Percentiles rank a stretch among this genome's conserved stretches.
Evolutionary conservation across 1,140 invertebrate species (phyloP).

Genomic region (Aphidius gifuensis): DNA sequence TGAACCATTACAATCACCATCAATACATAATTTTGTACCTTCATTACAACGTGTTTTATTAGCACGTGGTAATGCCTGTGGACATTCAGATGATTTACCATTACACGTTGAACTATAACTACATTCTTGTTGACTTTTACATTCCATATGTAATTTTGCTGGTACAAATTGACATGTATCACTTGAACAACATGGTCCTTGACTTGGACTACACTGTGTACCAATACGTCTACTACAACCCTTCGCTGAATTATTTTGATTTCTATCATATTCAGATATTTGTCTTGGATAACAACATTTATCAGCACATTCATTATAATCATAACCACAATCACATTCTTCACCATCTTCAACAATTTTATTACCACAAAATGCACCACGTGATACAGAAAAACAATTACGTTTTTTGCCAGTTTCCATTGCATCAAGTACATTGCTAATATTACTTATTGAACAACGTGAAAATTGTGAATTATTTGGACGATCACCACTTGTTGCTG

Average conservation of each 20-base stretch:
- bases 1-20: constrained; percentile 91
- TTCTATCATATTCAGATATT: constrained; percentile 67
- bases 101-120: constrained; percentile 81
- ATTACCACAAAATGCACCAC: constrained; percentile 97
- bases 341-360: constrained; percentile 97
- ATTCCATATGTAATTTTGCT: constrained; percentile 63
- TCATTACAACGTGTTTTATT: constrained; percentile 86
- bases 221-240: constrained; percentile 75
- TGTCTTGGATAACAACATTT: constrained; percentile 90
- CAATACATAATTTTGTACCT: constrained; percentile 83
- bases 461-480: constrained; percentile 95
- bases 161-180: constrained; percentile 78
- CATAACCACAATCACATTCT: constrained; percentile 98
- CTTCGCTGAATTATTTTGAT: constrained; percentile 69
- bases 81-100: constrained; percentile 83
- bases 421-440: constrained; percentile 89
- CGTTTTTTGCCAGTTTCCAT: constrained; percentile 86
- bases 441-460: constrained; percentile 89
- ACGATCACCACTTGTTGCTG: constrained; percentile 88
- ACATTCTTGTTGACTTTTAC: constrained; percentile 85
- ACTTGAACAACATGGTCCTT: constrained; percentile 92
- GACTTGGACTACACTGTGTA: constrained; percentile 89
- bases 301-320: constrained; percentile 88
- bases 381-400: constrained; percentile 91
- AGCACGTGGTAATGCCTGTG: constrained; percentile 68